phyloP scores from a whole-genome alignment of 2,113 vertebrate genomes.

The Panthera leo region DNA sequence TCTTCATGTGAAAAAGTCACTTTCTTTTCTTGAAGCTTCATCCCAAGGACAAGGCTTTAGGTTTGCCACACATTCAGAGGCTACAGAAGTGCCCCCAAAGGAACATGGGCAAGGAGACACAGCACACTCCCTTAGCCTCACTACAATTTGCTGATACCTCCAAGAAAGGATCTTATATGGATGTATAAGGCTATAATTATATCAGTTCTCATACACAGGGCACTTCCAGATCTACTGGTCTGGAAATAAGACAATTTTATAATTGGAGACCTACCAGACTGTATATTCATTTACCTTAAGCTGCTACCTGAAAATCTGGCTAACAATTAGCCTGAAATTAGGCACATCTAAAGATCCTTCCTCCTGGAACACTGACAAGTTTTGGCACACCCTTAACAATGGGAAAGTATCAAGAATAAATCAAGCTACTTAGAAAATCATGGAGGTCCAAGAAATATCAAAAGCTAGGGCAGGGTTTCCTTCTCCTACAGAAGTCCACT shows the following conservation, averaged over 20 bases:
- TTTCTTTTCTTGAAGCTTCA: not conserved
- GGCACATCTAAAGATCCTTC: not conserved
- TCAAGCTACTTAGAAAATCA: not conserved
- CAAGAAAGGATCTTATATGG: not conserved
- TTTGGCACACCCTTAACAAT: not conserved
- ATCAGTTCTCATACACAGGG: not conserved
- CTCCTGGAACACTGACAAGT: not conserved
- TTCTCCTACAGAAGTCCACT: not conserved
- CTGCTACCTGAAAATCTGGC: not conserved
- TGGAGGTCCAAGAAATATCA: not conserved
- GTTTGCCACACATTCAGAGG: not conserved
- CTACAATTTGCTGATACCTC: not conserved
- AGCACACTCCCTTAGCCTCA: not conserved
- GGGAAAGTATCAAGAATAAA: not conserved
- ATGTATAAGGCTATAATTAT: not conserved
- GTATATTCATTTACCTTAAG: not conserved
- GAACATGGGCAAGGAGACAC: not conserved
- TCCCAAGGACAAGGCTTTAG: not conserved
- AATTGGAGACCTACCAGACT: not conserved
- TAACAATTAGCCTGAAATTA: not conserved
- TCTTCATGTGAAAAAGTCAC: not conserved
- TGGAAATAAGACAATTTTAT: not conserved
- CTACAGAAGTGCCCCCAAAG: not conserved
- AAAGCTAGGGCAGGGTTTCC: not conserved
- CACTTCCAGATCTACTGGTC: not conserved